Percentiles rank a stretch among this genome's conserved stretches.
Conservation (phyloP, 2,113 vertebrate genomes). For the Ginglymostoma cirratum region DNA sequence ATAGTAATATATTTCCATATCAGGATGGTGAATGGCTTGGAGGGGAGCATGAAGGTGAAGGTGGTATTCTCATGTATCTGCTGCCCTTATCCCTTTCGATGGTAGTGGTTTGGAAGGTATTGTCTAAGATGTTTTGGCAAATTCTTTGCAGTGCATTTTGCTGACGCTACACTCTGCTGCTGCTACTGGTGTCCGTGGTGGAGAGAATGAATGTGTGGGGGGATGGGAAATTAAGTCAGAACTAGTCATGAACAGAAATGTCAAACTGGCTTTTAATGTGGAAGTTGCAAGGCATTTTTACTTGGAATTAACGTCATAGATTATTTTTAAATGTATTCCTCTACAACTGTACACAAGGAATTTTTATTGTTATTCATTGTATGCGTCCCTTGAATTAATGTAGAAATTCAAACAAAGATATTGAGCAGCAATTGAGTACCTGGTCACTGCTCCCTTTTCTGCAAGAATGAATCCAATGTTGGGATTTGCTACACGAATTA, state of each 20-base stretch:
- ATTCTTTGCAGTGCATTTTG: no score
- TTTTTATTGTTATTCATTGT: neutral
- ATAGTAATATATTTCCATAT: no score
- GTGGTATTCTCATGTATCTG: no score
- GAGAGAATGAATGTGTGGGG: no score
- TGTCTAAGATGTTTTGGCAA: no score
- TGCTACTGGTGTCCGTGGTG: neutral
- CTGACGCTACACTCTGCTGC: no score
- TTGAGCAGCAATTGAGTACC: conserved; percentile 52
- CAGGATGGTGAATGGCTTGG: no score
- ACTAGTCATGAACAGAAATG: neutral
- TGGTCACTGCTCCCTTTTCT: conserved; percentile 79
- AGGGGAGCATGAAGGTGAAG: no score
- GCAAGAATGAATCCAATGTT: conserved; percentile 73
- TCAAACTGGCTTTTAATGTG: neutral
- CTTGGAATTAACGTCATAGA: neutral
- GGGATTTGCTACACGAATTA: conserved; percentile 81
- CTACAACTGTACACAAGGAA: no score
- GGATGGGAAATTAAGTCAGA: neutral
- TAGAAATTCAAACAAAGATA: neutral
- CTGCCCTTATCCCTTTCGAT: no score
- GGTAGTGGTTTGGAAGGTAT: no score
- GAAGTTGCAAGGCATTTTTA: neutral
- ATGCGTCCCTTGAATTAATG: neutral
- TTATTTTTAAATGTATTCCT: neutral